Conservation (phyloP, 2,113 vertebrate species). For the Albula glossodonta region DNA sequence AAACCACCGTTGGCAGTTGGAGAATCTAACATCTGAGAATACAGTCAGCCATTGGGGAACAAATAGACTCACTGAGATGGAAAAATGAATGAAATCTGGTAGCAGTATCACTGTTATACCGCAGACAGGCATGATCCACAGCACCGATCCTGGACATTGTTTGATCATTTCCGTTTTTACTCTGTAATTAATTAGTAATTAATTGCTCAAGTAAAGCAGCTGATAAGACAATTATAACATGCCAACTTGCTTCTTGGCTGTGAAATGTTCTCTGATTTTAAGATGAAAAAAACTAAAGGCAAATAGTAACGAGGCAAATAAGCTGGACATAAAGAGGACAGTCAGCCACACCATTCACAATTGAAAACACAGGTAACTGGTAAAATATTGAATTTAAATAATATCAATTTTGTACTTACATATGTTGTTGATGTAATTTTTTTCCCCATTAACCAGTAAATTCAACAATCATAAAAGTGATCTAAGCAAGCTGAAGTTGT, state of each 20-base stretch:
- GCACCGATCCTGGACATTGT: not conserved
- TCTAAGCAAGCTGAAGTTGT: no score
- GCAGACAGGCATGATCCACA: not conserved
- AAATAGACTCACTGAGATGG: not conserved
- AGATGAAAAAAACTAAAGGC: not conserved
- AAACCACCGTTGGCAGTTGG: not conserved
- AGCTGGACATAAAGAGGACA: no score
- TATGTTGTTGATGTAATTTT: no score
- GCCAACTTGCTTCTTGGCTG: not conserved
- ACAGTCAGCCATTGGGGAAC: not conserved
- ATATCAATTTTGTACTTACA: no score
- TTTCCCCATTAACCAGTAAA: no score
- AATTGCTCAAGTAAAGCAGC: not conserved
- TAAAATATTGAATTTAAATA: no score
- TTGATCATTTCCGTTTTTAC: not conserved
- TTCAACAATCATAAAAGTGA: no score
- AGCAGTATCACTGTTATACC: not conserved
- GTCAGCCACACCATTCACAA: no score
- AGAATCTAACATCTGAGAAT: not conserved
- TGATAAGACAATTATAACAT: not conserved
- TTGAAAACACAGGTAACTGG: no score
- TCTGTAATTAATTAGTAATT: not conserved
- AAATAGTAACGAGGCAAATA: not conserved
- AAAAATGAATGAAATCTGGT: not conserved
- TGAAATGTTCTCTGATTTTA: not conserved